Evolutionary conservation across 2,797 vertebrate species (phyloP).

Genomic region (Lateolabrax maculatus): DNA sequence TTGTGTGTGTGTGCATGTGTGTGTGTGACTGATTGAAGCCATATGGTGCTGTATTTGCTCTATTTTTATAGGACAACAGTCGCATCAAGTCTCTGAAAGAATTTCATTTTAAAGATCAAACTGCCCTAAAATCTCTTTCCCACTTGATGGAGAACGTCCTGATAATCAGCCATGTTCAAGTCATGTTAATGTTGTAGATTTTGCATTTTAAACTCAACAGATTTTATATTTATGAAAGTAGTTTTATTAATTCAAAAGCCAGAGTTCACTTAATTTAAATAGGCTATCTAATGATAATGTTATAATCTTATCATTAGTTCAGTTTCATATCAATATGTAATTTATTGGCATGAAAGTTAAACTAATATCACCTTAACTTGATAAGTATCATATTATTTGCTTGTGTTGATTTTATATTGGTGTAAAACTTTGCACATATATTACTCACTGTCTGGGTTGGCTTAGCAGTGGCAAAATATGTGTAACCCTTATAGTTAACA

Average conservation of each 20-base stretch:
- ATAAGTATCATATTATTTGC: too few species aligned
- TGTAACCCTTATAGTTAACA: neutral
- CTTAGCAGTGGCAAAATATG: neutral
- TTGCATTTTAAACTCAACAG: neutral
- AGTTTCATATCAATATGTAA: too few species aligned
- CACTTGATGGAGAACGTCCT: neutral
- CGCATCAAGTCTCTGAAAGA: neutral
- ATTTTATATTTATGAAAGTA: neutral
- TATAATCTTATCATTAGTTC: too few species aligned
- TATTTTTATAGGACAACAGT: neutral
- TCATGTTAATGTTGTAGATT: neutral
- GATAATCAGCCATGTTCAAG: neutral
- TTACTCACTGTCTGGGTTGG: too few species aligned
- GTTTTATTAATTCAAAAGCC: neutral
- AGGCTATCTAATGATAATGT: too few species aligned
- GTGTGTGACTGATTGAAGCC: conserved; percentile 12
- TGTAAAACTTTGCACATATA: too few species aligned
- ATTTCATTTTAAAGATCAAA: neutral
- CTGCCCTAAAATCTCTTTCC: neutral
- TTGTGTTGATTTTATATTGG: too few species aligned
- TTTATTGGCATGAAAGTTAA: too few species aligned
- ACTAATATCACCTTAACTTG: too few species aligned
- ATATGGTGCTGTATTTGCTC: conserved; percentile 11
- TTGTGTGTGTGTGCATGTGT: conserved; percentile 8
- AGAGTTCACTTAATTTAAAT: too few species aligned